These are phyloP conservation scores for Nemurella pictetii DNA, from an alignment of 2,888 invertebrate species.

Conservation along the genomic window DNA sequence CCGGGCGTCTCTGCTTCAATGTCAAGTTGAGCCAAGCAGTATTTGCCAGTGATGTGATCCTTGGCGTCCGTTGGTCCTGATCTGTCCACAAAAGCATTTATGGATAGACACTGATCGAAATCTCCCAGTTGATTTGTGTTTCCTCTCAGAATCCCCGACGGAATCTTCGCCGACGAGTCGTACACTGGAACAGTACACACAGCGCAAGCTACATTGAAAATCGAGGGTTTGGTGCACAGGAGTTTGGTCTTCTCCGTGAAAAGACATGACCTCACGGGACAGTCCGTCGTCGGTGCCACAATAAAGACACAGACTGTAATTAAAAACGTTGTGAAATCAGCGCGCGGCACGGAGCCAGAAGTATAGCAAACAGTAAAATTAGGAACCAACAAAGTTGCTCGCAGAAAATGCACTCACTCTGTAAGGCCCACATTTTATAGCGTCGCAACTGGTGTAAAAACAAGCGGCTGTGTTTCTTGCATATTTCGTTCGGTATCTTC, in stretches of 20 bases:
- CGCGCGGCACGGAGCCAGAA: neutral
- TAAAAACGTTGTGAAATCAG: neutral
- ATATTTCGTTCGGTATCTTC: slow-evolving; percentile 64
- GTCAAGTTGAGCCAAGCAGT: slow-evolving; percentile 69
- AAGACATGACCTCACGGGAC: neutral
- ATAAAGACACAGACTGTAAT: neutral
- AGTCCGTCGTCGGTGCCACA: neutral
- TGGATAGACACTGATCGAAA: slow-evolving; percentile 41
- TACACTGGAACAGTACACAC: slow-evolving; percentile 36
- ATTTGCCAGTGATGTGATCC: slow-evolving; percentile 60
- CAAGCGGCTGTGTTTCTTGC: slow-evolving; percentile 70
- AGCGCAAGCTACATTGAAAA: neutral
- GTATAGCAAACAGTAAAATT: neutral
- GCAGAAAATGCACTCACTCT: slow-evolving; percentile 60
- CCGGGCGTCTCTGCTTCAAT: slow-evolving; percentile 33
- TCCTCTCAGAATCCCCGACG: slow-evolving; percentile 41
- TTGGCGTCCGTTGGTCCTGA: neutral
- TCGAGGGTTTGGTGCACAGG: neutral
- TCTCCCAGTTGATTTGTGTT: slow-evolving; percentile 42
- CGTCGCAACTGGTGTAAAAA: slow-evolving; percentile 68
- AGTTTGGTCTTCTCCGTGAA: neutral
- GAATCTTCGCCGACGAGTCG: slow-evolving; percentile 42
- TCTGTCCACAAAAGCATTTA: slow-evolving; percentile 23
- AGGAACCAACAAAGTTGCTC: slow-evolving; percentile 33
- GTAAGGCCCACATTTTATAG: slow-evolving; percentile 71